A percentile compares a stretch with the other conserved stretches of the same genome.
These are phyloP conservation scores for Catostomus latipinnis DNA, from an alignment of 2,797 vertebrate species.

Conservation along the genomic window DNA sequence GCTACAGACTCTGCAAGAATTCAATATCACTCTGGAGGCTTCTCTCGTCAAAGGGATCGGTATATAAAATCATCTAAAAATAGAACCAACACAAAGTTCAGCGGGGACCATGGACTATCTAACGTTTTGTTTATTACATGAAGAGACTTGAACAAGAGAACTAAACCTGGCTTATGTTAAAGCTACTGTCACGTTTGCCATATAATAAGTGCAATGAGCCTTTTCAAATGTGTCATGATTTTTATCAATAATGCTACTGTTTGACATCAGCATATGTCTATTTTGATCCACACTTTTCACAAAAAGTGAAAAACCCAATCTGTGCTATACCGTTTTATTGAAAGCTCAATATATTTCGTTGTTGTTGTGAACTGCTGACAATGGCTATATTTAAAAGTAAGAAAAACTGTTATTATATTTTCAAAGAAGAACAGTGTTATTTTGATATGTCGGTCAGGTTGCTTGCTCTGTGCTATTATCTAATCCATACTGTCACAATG, in stretches of 20 bases:
- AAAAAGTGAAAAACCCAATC: conserved; percentile 71
- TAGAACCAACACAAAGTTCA: conserved; percentile 62
- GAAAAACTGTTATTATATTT: conserved; percentile 84
- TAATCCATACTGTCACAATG: conserved; percentile 75
- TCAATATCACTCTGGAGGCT: conserved; percentile 97
- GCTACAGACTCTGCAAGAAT: conserved; percentile 97
- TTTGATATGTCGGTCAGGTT: conserved; percentile 83
- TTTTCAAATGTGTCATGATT: conserved; percentile 82
- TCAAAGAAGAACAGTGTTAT: conserved; percentile 86
- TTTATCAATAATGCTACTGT: conserved; percentile 77
- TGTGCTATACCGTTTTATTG: conserved; percentile 77
- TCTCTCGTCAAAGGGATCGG: conserved; percentile 96
- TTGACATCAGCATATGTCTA: conserved; percentile 80
- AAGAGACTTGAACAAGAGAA: conserved; percentile 86
- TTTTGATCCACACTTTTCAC: conserved; percentile 77
- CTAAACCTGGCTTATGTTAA: conserved; percentile 93
- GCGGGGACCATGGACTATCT: conserved; percentile 69
- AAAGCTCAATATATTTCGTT: conserved; percentile 82
- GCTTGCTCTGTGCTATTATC: conserved; percentile 83
- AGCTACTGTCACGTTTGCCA: conserved; percentile 92
- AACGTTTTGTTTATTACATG: conserved; percentile 76
- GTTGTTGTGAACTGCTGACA: conserved; percentile 78
- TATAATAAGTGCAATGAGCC: conserved; percentile 89
- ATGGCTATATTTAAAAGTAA: conserved; percentile 78
- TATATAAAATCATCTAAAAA: conserved; percentile 70